A percentile compares a stretch with the other conserved stretches of the same genome.
Evolutionary conservation across 2,797 vertebrate species (phyloP).

Genomic region (Lepus oiostolus): DNA sequence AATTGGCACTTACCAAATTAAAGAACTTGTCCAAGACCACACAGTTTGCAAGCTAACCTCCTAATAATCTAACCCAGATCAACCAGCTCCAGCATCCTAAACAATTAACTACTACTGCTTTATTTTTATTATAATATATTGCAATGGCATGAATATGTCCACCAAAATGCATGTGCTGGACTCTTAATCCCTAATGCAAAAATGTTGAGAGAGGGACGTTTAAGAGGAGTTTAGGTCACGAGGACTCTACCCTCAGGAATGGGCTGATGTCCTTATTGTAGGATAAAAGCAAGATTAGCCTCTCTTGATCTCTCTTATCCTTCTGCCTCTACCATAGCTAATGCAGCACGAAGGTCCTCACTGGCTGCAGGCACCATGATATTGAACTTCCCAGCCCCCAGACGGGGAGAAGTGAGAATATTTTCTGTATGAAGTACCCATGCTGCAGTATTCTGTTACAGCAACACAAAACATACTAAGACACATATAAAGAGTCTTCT

Average conservation of each 20-base stretch:
- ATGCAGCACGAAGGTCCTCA: not conserved
- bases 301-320: not conserved
- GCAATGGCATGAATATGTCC: not conserved
- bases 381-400: not conserved
- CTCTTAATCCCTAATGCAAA: not conserved
- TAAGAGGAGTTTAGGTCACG: not conserved
- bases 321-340: not conserved
- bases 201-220: not conserved
- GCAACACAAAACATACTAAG: not conserved
- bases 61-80: not conserved
- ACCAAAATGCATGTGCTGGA: not conserved
- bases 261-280: not conserved
- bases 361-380: too few relatives aligned
- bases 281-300: not conserved
- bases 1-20: not conserved
- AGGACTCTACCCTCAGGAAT: not conserved
- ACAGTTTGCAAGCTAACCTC: not conserved
- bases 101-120: not conserved
- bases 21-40: slow-evolving; percentile 16
- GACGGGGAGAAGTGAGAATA: not conserved
- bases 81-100: not conserved
- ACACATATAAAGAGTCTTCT: not conserved
- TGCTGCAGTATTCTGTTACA: not conserved
- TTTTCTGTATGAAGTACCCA: not conserved
- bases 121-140: not conserved